These are phyloP conservation scores for Sclerurus mexicanus DNA, from an alignment of 2,113 vertebrate genomes.

Conservation along the genomic window DNA sequence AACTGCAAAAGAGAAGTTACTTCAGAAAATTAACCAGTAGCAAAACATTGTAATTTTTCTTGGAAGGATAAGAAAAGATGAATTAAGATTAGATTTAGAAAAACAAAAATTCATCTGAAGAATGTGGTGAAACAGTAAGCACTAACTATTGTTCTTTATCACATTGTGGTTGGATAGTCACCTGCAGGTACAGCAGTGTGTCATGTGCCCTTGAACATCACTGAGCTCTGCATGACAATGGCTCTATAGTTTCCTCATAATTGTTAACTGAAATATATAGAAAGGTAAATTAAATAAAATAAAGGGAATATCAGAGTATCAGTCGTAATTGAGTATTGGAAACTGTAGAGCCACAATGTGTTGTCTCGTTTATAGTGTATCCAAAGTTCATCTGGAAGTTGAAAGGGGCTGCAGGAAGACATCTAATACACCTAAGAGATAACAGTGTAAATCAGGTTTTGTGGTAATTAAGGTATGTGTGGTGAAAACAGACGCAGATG, in stretches of 20 bases:
- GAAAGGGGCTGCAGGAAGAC: neutral
- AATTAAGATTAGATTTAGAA: neutral
- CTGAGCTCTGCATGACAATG: neutral
- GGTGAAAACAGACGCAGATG: constrained; percentile 24
- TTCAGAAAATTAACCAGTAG: neutral
- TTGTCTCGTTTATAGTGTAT: neutral
- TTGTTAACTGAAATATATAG: neutral
- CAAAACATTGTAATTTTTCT: neutral
- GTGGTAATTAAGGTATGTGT: neutral
- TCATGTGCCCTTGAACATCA: neutral
- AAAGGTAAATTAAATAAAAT: neutral
- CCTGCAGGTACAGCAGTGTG: neutral
- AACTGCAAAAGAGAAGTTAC: neutral
- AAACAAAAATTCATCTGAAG: neutral
- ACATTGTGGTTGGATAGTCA: neutral
- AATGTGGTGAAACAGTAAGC: neutral
- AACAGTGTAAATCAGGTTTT: constrained; percentile 15
- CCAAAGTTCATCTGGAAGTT: constrained; percentile 6
- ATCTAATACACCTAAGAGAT: neutral
- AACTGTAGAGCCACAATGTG: neutral
- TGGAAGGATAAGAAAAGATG: neutral
- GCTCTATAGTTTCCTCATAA: neutral
- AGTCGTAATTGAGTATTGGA: neutral
- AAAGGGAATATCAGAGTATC: neutral
- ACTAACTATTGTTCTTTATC: neutral